Evolutionary conservation across 2,113 vertebrate species (phyloP).

Genomic region (Vulpes ferrilata): DNA sequence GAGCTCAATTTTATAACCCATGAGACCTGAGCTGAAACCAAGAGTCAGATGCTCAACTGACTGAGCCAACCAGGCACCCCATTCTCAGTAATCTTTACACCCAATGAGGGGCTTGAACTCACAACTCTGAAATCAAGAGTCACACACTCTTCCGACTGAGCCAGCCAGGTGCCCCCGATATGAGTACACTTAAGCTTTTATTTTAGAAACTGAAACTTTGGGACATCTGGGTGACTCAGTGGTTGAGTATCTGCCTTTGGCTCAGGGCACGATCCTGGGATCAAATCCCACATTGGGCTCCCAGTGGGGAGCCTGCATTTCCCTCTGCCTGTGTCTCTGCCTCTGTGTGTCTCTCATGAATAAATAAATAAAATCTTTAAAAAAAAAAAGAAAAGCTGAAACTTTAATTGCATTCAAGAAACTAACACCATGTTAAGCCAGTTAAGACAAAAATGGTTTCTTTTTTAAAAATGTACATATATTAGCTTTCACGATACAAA

Average conservation of each 20-base stretch:
- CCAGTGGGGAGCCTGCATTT: no score
- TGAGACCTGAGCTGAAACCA: background rate
- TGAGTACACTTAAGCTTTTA: constrained; percentile 46
- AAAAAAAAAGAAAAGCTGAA: no score
- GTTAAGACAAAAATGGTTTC: background rate
- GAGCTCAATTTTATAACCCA: background rate
- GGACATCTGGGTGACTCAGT: no score
- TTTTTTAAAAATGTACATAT: background rate
- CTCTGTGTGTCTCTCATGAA: no score
- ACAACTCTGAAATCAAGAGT: background rate
- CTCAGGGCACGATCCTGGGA: no score
- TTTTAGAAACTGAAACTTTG: constrained; percentile 29
- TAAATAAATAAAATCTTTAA: no score
- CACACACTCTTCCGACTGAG: background rate
- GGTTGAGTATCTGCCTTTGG: no score
- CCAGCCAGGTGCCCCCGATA: background rate
- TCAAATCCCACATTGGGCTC: no score
- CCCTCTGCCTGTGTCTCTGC: no score
- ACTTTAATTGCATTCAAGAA: background rate
- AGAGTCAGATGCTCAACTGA: background rate
- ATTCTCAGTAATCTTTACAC: background rate
- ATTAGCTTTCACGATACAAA: constrained; percentile 34
- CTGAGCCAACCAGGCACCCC: background rate
- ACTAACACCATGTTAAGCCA: background rate
- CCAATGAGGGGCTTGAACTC: background rate